Evolutionary conservation across 2,113 vertebrate genomes (phyloP).

Genomic region (Nyctereutes procyonoides): DNA sequence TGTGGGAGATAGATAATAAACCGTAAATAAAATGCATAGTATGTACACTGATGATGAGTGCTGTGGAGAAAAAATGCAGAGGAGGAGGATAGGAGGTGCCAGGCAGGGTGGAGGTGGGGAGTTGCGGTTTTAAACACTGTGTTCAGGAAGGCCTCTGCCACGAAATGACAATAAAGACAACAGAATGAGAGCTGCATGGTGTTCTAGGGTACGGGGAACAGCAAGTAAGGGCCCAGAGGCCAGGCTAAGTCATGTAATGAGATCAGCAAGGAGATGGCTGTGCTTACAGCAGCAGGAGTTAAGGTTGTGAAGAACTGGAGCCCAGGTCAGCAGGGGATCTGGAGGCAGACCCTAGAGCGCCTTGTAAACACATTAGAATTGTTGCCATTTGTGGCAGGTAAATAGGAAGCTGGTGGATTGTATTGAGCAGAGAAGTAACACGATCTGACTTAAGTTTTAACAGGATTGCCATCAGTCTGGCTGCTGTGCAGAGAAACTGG

Average conservation of each 20-base stretch:
- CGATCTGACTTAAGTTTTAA: conserved; percentile 1
- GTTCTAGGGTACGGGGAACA: not conserved
- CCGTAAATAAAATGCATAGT: not conserved
- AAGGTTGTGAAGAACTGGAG: not conserved
- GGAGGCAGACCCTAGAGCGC: not conserved
- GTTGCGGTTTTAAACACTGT: not conserved
- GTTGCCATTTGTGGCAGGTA: not conserved
- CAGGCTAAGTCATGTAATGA: not conserved
- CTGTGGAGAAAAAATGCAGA: not conserved
- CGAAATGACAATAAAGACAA: not conserved
- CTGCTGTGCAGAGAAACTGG: not conserved
- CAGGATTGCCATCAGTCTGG: not conserved
- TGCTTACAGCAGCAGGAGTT: not conserved
- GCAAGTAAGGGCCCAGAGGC: not conserved
- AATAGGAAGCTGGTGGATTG: conserved; percentile 11
- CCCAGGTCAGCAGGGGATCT: not conserved
- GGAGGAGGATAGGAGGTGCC: not conserved
- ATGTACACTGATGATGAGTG: not conserved
- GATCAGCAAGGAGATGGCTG: not conserved
- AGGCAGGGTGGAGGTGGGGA: not conserved
- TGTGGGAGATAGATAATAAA: not conserved
- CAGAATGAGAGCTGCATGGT: not conserved
- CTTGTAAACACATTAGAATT: not conserved
- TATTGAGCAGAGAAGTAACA: not conserved
- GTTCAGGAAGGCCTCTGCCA: not conserved